Percentiles rank a stretch among this genome's conserved stretches.
These are phyloP conservation scores for Anodontia alba DNA, from an alignment of 2,888 invertebrate species.

Conservation along the genomic window DNA sequence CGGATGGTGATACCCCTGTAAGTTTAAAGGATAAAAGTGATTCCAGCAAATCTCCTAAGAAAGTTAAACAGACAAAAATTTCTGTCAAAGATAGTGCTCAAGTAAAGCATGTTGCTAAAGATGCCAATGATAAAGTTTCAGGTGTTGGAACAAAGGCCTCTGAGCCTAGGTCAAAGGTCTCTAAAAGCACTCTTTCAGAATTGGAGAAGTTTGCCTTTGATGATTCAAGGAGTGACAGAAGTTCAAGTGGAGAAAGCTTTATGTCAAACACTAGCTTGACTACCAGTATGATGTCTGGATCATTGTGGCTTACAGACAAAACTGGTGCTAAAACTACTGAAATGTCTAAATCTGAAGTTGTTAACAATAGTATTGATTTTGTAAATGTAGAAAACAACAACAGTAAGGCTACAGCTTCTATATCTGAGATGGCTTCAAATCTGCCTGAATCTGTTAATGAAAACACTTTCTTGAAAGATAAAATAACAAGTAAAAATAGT, in stretches of 20 bases:
- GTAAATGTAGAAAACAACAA: background rate
- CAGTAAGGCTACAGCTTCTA: background rate
- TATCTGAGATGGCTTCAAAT: no score
- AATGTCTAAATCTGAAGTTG: background rate
- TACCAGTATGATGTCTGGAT: constrained; percentile 57
- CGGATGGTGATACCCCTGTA: background rate
- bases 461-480: no score
- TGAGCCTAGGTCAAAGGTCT: constrained; percentile 26
- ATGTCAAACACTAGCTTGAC: constrained; percentile 39
- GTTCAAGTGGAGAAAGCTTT: constrained; percentile 23
- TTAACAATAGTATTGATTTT: background rate
- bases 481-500: no score
- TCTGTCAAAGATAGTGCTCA: background rate
- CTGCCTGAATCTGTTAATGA: no score
- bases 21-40: background rate
- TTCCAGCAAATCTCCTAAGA: background rate
- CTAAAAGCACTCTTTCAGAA: constrained; percentile 59
- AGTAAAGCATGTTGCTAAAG: background rate
- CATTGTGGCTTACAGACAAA: constrained; percentile 47
- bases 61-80: background rate
- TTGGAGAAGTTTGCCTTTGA: constrained; percentile 63
- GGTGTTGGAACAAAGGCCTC: background rate
- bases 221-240: constrained; percentile 38
- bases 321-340: background rate
- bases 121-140: background rate